These are phyloP conservation scores for Rutilus rutilus DNA, from an alignment of 2,113 vertebrate species.

Conservation along the genomic window DNA sequence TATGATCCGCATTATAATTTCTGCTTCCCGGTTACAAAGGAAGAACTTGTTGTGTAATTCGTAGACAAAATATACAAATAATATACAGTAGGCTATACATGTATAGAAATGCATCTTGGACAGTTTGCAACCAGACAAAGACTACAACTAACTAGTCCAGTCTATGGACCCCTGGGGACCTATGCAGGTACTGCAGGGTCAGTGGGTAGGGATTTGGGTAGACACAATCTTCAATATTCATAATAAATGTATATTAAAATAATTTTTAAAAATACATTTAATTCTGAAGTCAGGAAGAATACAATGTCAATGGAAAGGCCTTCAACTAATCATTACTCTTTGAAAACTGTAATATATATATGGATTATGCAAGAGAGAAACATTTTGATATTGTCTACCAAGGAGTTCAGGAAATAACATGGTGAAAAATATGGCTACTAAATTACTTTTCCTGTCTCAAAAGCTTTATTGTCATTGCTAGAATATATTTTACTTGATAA, in stretches of 20 bases:
- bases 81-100: neutral
- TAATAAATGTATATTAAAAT: neutral
- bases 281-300: neutral
- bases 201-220: neutral
- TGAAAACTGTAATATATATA: neutral
- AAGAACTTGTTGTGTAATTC: neutral
- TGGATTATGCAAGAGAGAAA: neutral
- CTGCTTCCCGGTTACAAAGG: neutral
- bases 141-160: too few species aligned
- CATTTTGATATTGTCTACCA: neutral
- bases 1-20: neutral
- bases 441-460: neutral
- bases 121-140: neutral
- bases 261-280: neutral
- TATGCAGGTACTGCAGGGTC: neutral
- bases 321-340: neutral
- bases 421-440: neutral
- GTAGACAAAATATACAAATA: neutral
- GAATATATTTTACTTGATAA: conserved; percentile 19
- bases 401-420: conserved; percentile 1
- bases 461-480: conserved; percentile 1
- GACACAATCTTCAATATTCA: too few species aligned
- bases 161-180: neutral
- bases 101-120: neutral
- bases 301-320: neutral